Base-by-base conservation (phyloP, 2,113 vertebrate species). In the Caranx ignobilis region DNA sequence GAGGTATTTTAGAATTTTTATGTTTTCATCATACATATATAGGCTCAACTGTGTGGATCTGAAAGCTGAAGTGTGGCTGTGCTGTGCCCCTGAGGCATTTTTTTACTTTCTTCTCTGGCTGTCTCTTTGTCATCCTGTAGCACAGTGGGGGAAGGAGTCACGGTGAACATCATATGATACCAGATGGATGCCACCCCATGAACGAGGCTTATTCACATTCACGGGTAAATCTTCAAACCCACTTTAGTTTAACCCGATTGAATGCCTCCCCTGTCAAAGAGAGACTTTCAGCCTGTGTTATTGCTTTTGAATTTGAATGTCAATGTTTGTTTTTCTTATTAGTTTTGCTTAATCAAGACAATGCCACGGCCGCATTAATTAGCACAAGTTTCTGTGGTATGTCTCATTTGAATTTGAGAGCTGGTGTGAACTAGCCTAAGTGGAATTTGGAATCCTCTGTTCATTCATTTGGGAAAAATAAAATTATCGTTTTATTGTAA, bases 1-100 rank as follows among this genome's bases (percentile, higher is more conserved):
- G 79, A 94, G 93, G 93, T 94, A 92, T 77, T 2, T 61, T 61
- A 11, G 11, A 39, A 50, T 1, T 52, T 11, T 2, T 8, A 5
- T 48, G 8, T 45, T 35, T 43, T 18, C 7, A 26, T 50, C 16
- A 13, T 75, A 15, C 16, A 13, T 75, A 15, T 21, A 13, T 37
- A 66, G 6, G 8, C 15, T 43, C 1, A 61, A 4, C 26, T 62
- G 26, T 65, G 21, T 59, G 21, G 18, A 26, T 6, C 8, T 65
- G 13, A 11, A 64, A 32, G 5, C 43, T 35, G 16, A 0, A 43
- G 3, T 67, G 18, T 9, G 57, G 61, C 35, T 56, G 10, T 31
- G 6, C 12, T 69, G 18, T 50, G 19, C 0, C 1, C 1, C 4
- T 60, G 2, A 56, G n/a, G 6, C 45, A 3, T 18, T 37, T 69